These are phyloP conservation scores for Drosophila paulistorum DNA, from an alignment of 1,140 invertebrate species.

Conservation along the genomic window DNA sequence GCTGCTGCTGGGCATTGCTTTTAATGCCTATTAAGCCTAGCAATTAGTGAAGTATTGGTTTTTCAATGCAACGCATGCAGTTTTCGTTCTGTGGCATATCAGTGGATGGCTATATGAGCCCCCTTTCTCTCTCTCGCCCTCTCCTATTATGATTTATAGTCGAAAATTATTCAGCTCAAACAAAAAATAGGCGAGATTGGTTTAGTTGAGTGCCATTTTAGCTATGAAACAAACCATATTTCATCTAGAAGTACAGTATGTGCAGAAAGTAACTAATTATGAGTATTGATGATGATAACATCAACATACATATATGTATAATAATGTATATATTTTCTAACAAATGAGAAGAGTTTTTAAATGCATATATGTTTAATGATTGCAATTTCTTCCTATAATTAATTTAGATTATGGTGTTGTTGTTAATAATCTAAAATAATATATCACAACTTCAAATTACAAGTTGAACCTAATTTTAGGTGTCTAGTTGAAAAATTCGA, in stretches of 20 bases:
- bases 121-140: background rate
- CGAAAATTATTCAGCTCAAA: conserved; percentile 44
- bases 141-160: conserved; percentile 63
- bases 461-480: too few species aligned
- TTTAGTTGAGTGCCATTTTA: conserved; percentile 21
- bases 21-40: conserved; percentile 78
- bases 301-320: too few species aligned
- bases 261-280: background rate
- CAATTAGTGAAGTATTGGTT: conserved; percentile 79
- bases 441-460: too few species aligned
- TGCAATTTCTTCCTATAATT: too few species aligned
- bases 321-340: too few species aligned
- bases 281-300: background rate
- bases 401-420: too few species aligned
- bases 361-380: too few species aligned
- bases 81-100: conserved; percentile 5
- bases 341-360: too few species aligned
- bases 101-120: conserved; percentile 17
- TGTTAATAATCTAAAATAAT: too few species aligned
- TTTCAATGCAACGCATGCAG: conserved; percentile 60
- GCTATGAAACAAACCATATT: background rate
- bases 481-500: too few species aligned
- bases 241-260: background rate
- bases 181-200: conserved; percentile 8
- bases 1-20: conserved; percentile 70